phyloP scores from a whole-genome alignment of 1,140 invertebrate genomes.

The Diorhabda carinulata region DNA sequence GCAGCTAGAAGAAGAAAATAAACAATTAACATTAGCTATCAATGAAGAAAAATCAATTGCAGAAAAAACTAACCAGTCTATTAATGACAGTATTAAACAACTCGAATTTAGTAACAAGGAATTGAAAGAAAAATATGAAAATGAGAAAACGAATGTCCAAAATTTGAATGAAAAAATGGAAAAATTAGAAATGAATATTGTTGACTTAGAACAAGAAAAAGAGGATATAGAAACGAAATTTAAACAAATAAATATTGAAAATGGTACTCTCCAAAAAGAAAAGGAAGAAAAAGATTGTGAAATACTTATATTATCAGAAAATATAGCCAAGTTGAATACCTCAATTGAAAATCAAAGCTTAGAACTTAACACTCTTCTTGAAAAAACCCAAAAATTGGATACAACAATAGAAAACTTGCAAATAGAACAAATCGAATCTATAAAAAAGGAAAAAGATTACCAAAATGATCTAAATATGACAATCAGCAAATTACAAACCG shows the following conservation, averaged over 20 bases:
- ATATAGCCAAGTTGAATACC: conserved; percentile 9
- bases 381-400: conserved; percentile 15
- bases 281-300: conserved; percentile 18
- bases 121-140: neutral
- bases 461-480: conserved; percentile 18
- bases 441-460: conserved; percentile 10
- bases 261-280: conserved; percentile 8
- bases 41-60: conserved; percentile 25
- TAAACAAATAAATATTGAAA: neutral
- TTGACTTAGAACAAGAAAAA: neutral
- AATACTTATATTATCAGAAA: conserved; percentile 7
- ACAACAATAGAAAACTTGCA: conserved; percentile 10
- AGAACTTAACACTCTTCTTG: conserved; percentile 13
- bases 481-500: conserved; percentile 19
- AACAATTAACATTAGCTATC: conserved; percentile 22
- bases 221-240: neutral
- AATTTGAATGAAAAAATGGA: conserved; percentile 8
- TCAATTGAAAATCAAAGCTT: conserved; percentile 7
- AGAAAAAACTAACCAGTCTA: conserved; percentile 19
- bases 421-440: conserved; percentile 7
- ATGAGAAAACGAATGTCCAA: neutral
- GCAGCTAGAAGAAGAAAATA: conserved; percentile 30
- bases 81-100: neutral
- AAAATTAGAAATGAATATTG: neutral
- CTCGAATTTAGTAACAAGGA: neutral